Conservation (phyloP, 2,113 vertebrate species). For the Melanocharis versteri region DNA sequence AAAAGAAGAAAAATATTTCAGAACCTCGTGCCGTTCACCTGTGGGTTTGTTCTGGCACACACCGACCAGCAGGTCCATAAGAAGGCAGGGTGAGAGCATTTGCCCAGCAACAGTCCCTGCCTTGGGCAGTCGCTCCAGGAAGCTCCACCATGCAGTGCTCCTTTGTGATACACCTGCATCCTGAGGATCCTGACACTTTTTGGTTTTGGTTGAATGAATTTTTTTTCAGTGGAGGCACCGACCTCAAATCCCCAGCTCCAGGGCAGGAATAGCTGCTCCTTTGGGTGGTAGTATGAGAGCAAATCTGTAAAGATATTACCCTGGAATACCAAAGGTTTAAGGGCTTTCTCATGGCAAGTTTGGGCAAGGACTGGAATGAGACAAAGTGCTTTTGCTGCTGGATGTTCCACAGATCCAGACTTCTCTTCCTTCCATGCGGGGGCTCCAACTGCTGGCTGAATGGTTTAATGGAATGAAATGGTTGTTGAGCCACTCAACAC, state of each 20-base stretch:
- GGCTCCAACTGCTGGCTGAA: background rate
- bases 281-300: background rate
- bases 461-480: background rate
- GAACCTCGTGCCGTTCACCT: background rate
- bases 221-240: background rate
- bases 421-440: background rate
- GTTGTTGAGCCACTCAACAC: background rate
- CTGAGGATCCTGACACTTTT: background rate
- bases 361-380: background rate
- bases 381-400: background rate
- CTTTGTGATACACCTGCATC: background rate
- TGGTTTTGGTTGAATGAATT: background rate
- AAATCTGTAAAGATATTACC: background rate
- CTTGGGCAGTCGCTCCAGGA: background rate
- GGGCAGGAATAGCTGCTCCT: background rate
- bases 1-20: background rate
- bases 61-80: background rate
- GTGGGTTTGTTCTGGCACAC: background rate
- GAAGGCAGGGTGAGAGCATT: background rate
- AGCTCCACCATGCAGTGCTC: background rate
- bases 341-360: fast-evolving
- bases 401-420: background rate
- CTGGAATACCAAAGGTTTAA: background rate
- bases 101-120: background rate
- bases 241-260: background rate